Evolutionary conservation across 2,888 invertebrate species (phyloP), one percentile per base, ranked within the genome.

Genomic region (Clepsis dumicolana): DNA sequence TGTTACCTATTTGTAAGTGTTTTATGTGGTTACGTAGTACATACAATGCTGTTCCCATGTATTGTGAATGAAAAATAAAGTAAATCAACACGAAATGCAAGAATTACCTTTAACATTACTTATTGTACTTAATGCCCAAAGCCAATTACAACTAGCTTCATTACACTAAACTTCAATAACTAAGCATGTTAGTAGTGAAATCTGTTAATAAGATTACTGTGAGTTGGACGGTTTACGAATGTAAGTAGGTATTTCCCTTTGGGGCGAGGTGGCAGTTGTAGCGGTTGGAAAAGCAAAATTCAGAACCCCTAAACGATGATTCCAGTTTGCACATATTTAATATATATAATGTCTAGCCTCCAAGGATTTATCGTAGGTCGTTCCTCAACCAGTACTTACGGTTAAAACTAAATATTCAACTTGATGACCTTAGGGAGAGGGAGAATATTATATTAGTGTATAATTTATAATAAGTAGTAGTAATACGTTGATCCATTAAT

Each of bases 231-330:
- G 48, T 21, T 48, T 48, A 48, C 48, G 12, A 48, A 21, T 21
- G 48, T 48, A 48, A 48, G 48, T 48, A 12, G 48, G 21, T 48
- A 48, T 48, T 48, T 48, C 21, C 48, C 44, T 44, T 48, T 48
- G 21, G 21, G 48, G 48, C 21, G 18, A 21, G 48, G 48, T 48
- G 12, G 2, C 4, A 48, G 21, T 8, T 12, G 21, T 21, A 48
- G 48, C 21, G 48, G 12, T 21, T 12, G 21, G 4, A 16, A 44
- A 38, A 5, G 41, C 16, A 16, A 44, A 44, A 18, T 16, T 7
- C 41, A 44, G 16, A 21, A 48, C 2, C 21, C 12, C 12, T 1
- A 10, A 21, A 48, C 21, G 0, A 10, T 48, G 48, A 21, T 21
- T 48, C 5, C 48, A 48, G 48, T 48, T 12, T 12, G 21, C 48